Evolutionary conservation across 92 coral and sea anemone species (phyloP).

Genomic region (Epizoanthus ramosus): DNA sequence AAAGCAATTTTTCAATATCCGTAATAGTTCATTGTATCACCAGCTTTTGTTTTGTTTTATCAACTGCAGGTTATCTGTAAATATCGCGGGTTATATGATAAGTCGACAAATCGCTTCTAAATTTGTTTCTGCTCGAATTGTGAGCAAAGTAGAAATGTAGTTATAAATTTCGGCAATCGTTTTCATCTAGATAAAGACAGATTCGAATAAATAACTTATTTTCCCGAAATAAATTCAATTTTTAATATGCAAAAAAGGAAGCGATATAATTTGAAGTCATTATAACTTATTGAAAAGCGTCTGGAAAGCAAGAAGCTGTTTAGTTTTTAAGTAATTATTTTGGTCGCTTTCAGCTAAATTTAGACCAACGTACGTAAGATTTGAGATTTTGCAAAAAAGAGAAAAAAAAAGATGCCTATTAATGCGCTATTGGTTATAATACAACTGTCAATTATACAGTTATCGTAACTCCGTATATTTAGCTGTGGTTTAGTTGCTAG

Average conservation of each 20-base stretch:
- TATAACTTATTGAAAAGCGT: not conserved
- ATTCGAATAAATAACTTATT: not conserved
- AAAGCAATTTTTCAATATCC: not conserved
- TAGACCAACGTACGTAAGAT: not conserved
- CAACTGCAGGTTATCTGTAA: not conserved
- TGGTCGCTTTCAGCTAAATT: no score
- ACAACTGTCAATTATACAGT: slow-evolving; percentile 4
- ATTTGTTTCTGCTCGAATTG: not conserved
- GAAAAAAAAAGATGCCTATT: not conserved
- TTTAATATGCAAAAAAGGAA: slow-evolving; percentile 27
- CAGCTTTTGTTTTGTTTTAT: not conserved
- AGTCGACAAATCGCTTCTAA: not conserved
- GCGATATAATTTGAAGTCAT: not conserved
- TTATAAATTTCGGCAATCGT: not conserved
- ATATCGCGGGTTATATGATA: not conserved
- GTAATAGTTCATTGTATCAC: not conserved
- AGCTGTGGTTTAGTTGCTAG: slow-evolving; percentile 11
- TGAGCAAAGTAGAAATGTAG: not conserved
- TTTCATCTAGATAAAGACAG: not conserved
- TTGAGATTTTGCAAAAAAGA: not conserved
- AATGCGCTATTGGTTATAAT: not conserved
- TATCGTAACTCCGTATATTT: not conserved
- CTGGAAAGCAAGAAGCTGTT: not conserved
- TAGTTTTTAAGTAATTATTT: no score
- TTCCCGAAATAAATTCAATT: not conserved